phyloP scores from a whole-genome alignment of 2,797 vertebrate species.

The Eutrigla gurnardus region DNA sequence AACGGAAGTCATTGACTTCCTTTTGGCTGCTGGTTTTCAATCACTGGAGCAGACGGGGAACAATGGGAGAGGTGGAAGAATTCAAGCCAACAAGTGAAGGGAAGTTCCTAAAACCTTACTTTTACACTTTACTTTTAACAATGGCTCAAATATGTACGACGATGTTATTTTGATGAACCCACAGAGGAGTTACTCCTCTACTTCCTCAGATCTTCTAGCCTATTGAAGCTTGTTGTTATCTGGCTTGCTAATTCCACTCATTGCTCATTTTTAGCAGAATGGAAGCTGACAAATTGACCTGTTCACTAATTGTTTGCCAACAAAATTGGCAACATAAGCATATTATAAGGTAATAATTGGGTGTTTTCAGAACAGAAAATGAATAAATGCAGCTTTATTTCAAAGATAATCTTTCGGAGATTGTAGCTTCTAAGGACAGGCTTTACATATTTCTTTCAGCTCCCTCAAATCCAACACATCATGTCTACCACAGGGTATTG shows the following conservation, averaged over 20 bases:
- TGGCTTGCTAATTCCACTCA: not conserved
- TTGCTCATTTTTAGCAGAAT: not conserved
- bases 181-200: not conserved
- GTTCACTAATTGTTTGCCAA: too few relatives aligned
- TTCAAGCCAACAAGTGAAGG: constrained; percentile 10
- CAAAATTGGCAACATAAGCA: too few relatives aligned
- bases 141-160: constrained; percentile 11
- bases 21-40: constrained; percentile 51
- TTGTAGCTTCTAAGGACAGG: not conserved
- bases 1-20: constrained; percentile 64
- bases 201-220: not conserved
- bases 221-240: not conserved
- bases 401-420: not conserved
- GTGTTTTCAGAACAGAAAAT: not conserved
- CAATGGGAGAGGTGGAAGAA: constrained; percentile 25
- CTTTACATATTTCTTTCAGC: constrained; percentile 5
- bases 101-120: constrained; percentile 27
- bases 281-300: not conserved
- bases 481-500: not conserved
- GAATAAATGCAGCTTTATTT: constrained; percentile 2
- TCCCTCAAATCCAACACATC: not conserved
- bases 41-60: constrained; percentile 40
- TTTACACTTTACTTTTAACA: too few relatives aligned
- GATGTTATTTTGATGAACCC: not conserved
- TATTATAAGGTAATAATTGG: not conserved